Percentiles rank a stretch among this genome's conserved stretches.
phyloP scores from a whole-genome alignment of 2,888 invertebrate genomes.

The Scaptomyza caliginosa region DNA sequence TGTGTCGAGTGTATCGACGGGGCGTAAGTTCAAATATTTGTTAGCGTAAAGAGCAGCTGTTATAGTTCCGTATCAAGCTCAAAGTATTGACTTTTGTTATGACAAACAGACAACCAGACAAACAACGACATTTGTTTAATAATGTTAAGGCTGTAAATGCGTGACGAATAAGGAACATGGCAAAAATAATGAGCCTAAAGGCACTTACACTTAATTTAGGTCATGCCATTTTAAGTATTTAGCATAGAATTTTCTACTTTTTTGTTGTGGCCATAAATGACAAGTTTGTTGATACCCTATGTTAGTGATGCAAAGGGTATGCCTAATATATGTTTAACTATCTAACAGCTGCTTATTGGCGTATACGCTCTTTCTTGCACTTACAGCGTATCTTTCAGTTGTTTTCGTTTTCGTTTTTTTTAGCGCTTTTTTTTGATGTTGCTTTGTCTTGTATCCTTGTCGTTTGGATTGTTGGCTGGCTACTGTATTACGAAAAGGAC shows the following conservation, averaged over 20 bases:
- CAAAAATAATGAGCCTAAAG: slow-evolving; percentile 8
- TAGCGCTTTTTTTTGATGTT: slow-evolving; percentile 23
- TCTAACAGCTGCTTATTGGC: not conserved
- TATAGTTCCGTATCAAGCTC: not conserved
- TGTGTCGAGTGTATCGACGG: slow-evolving; percentile 20
- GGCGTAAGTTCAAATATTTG: slow-evolving; percentile 38
- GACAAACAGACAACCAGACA: not conserved
- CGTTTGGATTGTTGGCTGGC: slow-evolving; percentile 39
- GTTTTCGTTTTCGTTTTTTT: too few relatives aligned
- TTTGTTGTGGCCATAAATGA: slow-evolving; percentile 47
- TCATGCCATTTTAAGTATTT: slow-evolving; percentile 58
- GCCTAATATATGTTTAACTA: not conserved
- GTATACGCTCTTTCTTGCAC: too few relatives aligned
- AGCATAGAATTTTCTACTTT: slow-evolving; percentile 29
- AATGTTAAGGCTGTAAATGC: not conserved
- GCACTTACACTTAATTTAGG: slow-evolving; percentile 48
- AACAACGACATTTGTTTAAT: too few relatives aligned
- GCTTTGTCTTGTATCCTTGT: slow-evolving; percentile 42
- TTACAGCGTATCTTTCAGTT: slow-evolving; percentile 1
- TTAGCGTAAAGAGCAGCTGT: slow-evolving; percentile 16
- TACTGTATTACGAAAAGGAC: slow-evolving; percentile 68
- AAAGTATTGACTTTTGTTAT: slow-evolving; percentile 18
- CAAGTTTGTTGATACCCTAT: slow-evolving; percentile 33
- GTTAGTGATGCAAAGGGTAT: not conserved
- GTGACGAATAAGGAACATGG: not conserved